Evolutionary conservation across 2,888 invertebrate genomes (phyloP).

Genomic region (Heliothis peltigera): DNA sequence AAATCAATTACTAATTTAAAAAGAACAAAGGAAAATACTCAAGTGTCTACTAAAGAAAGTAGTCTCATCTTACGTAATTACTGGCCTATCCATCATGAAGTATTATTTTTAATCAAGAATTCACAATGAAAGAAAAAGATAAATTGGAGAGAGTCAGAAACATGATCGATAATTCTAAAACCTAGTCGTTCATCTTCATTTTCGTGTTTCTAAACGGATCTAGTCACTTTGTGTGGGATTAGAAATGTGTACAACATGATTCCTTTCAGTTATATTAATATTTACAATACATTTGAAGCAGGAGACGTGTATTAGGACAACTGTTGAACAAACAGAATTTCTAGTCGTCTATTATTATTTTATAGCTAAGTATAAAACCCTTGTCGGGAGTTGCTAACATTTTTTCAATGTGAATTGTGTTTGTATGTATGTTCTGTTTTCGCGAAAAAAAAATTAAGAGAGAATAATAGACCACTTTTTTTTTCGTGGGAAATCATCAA

Average conservation of each 20-base stretch:
- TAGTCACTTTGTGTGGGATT: conserved; percentile 34
- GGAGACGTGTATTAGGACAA: conserved; percentile 31
- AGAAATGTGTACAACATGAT: conserved; percentile 36
- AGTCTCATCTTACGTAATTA: neutral
- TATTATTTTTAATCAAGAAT: neutral
- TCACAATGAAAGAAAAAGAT: conserved; percentile 18
- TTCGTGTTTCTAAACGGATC: conserved; percentile 35
- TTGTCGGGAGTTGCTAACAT: conserved; percentile 5
- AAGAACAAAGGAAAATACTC: neutral
- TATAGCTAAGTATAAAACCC: conserved; percentile 13
- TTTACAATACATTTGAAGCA: conserved; percentile 40
- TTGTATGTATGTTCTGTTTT: too few species aligned
- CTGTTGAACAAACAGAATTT: conserved; percentile 46
- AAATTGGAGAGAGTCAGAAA: conserved; percentile 18
- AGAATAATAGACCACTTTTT: conserved; percentile 5
- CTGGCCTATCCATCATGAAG: conserved; percentile 1
- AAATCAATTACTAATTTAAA: neutral
- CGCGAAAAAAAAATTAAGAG: too few species aligned
- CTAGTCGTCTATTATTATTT: conserved; percentile 19
- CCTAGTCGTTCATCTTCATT: conserved; percentile 37
- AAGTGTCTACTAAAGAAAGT: neutral
- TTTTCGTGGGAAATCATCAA: too few species aligned
- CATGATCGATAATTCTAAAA: conserved; percentile 26
- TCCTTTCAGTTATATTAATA: conserved; percentile 20
- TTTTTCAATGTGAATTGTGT: conserved; percentile 6